These are phyloP conservation scores for Saccostrea echinata DNA, from an alignment of 1,140 invertebrate genomes.

Conservation along the genomic window DNA sequence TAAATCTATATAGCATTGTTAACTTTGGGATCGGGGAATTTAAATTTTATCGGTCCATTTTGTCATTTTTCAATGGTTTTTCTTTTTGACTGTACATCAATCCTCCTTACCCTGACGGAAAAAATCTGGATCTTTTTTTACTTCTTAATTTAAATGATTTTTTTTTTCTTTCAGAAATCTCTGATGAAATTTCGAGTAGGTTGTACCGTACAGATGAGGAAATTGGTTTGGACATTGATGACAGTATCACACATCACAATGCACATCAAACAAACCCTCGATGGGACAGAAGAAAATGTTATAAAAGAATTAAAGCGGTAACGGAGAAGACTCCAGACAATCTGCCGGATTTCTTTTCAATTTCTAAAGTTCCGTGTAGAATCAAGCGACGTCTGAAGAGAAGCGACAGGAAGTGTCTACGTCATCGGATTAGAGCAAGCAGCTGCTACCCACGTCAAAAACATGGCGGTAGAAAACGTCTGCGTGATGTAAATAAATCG, in stretches of 20 bases:
- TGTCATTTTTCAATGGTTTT: no score
- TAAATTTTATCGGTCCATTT: no score
- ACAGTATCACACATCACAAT: not conserved
- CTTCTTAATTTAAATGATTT: no score
- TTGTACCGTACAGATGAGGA: not conserved
- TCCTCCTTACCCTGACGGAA: no score
- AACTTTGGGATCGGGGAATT: no score
- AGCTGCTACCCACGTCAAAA: not conserved
- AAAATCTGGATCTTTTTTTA: no score
- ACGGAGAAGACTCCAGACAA: not conserved
- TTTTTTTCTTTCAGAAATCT: not conserved
- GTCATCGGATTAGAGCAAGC: not conserved
- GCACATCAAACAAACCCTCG: not conserved
- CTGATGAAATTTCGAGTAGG: not conserved
- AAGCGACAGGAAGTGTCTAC: not conserved
- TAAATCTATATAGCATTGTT: no score
- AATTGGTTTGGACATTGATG: not conserved
- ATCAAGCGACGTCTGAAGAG: not conserved
- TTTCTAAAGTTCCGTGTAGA: not conserved
- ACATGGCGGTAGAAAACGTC: not conserved
- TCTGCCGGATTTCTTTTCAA: not conserved
- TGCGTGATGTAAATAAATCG: not conserved
- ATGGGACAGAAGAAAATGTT: not conserved
- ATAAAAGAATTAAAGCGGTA: not conserved
- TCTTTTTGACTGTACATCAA: no score